Conservation (phyloP, 2,888 invertebrate species). For the Drosophila paranaensis region DNA sequence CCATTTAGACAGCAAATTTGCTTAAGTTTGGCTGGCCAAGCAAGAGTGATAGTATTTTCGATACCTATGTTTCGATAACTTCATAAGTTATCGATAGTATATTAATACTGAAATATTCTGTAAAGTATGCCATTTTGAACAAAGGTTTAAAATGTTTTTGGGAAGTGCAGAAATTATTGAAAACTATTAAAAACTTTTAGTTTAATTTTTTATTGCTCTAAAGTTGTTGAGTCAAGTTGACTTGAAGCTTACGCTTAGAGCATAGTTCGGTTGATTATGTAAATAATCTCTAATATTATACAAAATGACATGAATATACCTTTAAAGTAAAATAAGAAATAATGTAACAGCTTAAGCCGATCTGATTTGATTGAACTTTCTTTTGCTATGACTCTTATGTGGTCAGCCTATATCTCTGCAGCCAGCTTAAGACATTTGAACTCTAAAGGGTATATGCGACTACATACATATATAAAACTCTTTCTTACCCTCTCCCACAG, state of each 20-base stretch:
- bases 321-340: neutral
- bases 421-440: neutral
- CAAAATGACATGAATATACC: neutral
- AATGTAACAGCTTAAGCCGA: fast-evolving
- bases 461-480: neutral
- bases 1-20: neutral
- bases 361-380: no score
- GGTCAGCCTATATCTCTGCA: neutral
- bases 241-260: no score
- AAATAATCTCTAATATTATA: neutral
- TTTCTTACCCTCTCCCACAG: no score
- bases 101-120: neutral
- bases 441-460: neutral
- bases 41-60: neutral
- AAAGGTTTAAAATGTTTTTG: no score
- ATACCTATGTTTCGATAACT: neutral
- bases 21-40: neutral
- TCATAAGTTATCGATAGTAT: neutral
- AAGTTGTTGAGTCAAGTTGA: no score
- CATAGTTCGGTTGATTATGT: no score
- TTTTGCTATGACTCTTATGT: neutral
- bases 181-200: no score
- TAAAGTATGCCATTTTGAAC: neutral
- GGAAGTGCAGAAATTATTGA: no score
- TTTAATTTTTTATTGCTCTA: no score